phyloP scores from a whole-genome alignment of 2,888 invertebrate species.

The Cephus pulcher region DNA sequence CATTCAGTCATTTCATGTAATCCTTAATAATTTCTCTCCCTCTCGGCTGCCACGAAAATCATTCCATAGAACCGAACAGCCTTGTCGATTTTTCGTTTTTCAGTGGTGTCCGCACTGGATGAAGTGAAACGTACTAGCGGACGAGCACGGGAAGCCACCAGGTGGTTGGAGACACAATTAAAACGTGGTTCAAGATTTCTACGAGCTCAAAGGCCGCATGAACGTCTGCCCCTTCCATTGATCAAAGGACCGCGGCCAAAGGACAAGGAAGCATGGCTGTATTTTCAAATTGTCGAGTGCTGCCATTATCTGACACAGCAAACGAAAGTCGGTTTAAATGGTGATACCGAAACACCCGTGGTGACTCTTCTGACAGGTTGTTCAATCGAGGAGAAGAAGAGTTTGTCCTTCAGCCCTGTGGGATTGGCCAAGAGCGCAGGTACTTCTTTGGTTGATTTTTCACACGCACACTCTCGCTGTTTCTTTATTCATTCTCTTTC shows the following conservation, averaged over 20 bases:
- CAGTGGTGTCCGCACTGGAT: slow-evolving; percentile 90
- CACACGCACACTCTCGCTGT: not conserved
- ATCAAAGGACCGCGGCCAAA: slow-evolving; percentile 83
- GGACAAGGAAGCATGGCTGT: slow-evolving; percentile 79
- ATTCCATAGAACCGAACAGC: not conserved
- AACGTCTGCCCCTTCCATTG: slow-evolving; percentile 78
- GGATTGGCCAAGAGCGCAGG: slow-evolving; percentile 82
- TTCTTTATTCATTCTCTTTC: not conserved
- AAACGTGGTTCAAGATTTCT: slow-evolving; percentile 88
- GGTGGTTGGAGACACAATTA: slow-evolving; percentile 92
- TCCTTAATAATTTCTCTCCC: too few species aligned
- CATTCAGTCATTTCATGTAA: too few species aligned
- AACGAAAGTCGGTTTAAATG: slow-evolving; percentile 58
- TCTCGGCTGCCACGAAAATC: too few species aligned
- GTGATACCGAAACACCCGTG: slow-evolving; percentile 69
- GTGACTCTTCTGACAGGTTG: slow-evolving; percentile 84
- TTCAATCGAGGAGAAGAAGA: slow-evolving; percentile 69
- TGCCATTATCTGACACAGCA: slow-evolving; percentile 79
- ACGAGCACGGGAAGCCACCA: slow-evolving; percentile 89
- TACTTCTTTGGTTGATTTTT: slow-evolving; percentile 36
- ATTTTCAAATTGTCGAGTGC: slow-evolving; percentile 86
- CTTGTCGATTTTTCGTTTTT: slow-evolving; percentile 47
- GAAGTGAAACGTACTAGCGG: slow-evolving; percentile 87
- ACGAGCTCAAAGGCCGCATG: slow-evolving; percentile 87
- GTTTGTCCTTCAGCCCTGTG: slow-evolving; percentile 75